phyloP scores from a whole-genome alignment of 2,113 vertebrate genomes.

The Anarrhichthys ocellatus region DNA sequence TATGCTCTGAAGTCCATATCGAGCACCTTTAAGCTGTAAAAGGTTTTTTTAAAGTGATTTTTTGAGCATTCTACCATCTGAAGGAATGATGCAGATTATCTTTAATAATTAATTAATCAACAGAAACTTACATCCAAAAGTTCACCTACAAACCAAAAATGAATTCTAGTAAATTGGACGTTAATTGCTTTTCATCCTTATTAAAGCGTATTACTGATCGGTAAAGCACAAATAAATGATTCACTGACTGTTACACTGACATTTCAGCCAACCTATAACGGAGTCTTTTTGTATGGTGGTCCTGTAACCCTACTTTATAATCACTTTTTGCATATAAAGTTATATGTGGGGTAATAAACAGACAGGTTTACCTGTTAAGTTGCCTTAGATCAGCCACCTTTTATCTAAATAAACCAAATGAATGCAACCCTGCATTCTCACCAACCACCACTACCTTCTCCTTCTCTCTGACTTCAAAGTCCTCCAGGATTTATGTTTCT shows the following conservation, averaged over 20 bases:
- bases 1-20: too few species aligned
- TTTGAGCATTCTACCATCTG: not conserved
- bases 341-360: not conserved
- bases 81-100: not conserved
- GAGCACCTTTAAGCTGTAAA: too few species aligned
- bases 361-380: not conserved
- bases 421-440: not conserved
- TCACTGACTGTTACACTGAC: not conserved
- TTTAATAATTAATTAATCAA: not conserved
- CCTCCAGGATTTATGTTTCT: conserved; percentile 3
- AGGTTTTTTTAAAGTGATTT: too few species aligned
- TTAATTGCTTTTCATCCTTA: not conserved
- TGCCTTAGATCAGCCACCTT: not conserved
- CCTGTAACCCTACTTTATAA: not conserved
- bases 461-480: conserved; percentile 7
- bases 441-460: not conserved
- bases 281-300: not conserved
- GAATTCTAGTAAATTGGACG: not conserved
- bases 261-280: not conserved
- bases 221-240: not conserved
- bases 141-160: not conserved
- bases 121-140: not conserved
- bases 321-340: not conserved
- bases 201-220: not conserved
- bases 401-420: not conserved